phyloP scores from a whole-genome alignment of 2,888 invertebrate species.

The Incurvaria masculella region DNA sequence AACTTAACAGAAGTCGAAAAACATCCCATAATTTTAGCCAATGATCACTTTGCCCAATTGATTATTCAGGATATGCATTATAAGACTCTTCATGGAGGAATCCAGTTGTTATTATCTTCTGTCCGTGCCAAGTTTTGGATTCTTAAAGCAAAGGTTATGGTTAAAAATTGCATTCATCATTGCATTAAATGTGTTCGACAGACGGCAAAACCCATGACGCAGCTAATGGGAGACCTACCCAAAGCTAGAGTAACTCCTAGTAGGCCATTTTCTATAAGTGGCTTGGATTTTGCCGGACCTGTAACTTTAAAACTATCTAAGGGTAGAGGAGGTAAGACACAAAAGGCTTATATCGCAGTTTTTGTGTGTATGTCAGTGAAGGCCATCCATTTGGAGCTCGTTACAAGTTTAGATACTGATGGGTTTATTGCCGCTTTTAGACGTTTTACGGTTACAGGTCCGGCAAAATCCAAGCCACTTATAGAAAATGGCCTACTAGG shows the following conservation, averaged over 20 bases:
- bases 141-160: neutral
- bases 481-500: too few species aligned
- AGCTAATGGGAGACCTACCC: neutral
- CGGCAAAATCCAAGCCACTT: too few species aligned
- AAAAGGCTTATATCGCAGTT: neutral
- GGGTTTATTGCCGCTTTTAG: neutral
- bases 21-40: neutral
- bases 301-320: neutral
- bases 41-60: neutral
- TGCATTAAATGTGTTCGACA: neutral
- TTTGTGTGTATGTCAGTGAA: neutral
- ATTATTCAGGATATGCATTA: neutral
- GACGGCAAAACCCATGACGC: neutral
- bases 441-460: too few species aligned
- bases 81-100: neutral
- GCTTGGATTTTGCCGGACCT: neutral
- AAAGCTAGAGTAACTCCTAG: neutral
- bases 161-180: neutral
- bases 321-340: neutral
- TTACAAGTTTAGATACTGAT: neutral
- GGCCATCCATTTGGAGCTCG: neutral
- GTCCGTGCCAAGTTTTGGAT: neutral
- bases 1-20: neutral
- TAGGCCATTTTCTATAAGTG: neutral
- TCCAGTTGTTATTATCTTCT: neutral